Evolutionary conservation across 2,797 vertebrate genomes (phyloP).

Genomic region (Danio tinwini): DNA sequence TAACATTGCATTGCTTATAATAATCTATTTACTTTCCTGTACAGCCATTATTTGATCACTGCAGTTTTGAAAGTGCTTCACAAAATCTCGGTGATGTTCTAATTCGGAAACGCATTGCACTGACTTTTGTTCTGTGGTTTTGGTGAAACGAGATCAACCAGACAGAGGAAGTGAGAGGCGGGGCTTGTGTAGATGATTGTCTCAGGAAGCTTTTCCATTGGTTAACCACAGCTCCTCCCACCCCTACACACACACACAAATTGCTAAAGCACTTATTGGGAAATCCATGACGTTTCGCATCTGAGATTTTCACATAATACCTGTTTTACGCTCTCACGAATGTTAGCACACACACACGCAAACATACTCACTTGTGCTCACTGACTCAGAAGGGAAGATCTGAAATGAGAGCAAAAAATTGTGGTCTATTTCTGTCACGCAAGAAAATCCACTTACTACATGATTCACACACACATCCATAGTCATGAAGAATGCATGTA

Average conservation of each 20-base stretch:
- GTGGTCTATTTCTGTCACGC: slow-evolving; percentile 56
- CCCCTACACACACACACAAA: slow-evolving; percentile 44
- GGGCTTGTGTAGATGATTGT: slow-evolving; percentile 57
- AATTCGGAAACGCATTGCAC: slow-evolving; percentile 55
- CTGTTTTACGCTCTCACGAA: slow-evolving; percentile 55
- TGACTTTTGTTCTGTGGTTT: slow-evolving; percentile 61
- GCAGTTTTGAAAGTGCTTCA: neutral
- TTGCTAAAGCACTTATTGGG: slow-evolving; percentile 52
- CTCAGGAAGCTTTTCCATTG: slow-evolving; percentile 73
- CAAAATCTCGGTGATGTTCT: slow-evolving; percentile 60
- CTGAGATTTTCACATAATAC: slow-evolving; percentile 77
- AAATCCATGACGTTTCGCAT: slow-evolving; percentile 65
- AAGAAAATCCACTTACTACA: slow-evolving; percentile 39
- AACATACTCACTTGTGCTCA: slow-evolving; percentile 50
- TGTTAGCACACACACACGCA: slow-evolving; percentile 40
- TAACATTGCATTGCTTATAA: neutral
- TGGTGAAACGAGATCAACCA: slow-evolving; percentile 56
- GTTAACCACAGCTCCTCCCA: slow-evolving; percentile 74
- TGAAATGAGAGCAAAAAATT: slow-evolving; percentile 60
- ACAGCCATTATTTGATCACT: neutral
- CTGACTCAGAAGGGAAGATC: slow-evolving; percentile 56
- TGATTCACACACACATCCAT: slow-evolving; percentile 33
- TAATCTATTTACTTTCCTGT: neutral
- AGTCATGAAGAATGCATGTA: neutral
- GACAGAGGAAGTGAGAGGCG: slow-evolving; percentile 62